These are phyloP conservation scores for Troides oblongomaculatus DNA, from an alignment of 2,888 invertebrate species.

Conservation along the genomic window DNA sequence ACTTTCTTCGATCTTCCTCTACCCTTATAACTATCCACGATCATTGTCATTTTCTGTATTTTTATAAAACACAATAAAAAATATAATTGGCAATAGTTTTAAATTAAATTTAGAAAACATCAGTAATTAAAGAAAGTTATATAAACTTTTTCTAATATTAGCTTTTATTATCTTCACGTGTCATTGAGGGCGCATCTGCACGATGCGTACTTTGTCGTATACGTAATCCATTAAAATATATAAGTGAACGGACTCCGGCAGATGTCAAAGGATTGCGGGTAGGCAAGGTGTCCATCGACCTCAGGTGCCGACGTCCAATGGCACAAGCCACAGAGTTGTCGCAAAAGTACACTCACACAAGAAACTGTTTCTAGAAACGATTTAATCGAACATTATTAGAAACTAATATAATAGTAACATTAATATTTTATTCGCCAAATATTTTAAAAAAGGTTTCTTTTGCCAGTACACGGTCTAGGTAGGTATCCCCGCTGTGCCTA, in stretches of 20 bases:
- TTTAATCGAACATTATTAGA: not conserved
- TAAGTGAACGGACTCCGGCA: constrained; percentile 43
- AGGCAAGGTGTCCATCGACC: constrained; percentile 64
- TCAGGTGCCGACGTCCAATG: constrained; percentile 63
- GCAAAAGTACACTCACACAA: constrained; percentile 43
- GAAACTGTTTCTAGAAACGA: constrained; percentile 30
- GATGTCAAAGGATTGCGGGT: constrained; percentile 66
- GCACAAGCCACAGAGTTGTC: constrained; percentile 72
- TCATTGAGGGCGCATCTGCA: constrained; percentile 26
- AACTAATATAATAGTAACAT: not conserved
- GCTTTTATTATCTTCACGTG: constrained; percentile 3
- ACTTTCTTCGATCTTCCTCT: too few species aligned
- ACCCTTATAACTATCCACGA: too few species aligned
- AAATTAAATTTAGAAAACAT: too few species aligned
- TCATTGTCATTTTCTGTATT: too few species aligned
- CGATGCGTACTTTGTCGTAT: constrained; percentile 16
- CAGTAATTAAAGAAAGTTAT: too few species aligned
- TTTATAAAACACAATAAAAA: too few species aligned
- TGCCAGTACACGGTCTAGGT: too few species aligned
- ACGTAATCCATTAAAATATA: constrained; percentile 28
- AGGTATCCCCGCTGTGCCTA: too few species aligned
- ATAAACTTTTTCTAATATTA: constrained; percentile 13
- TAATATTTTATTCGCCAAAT: too few species aligned
- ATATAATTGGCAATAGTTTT: too few species aligned
- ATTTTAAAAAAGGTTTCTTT: too few species aligned